These are phyloP conservation scores for Hippasteria phrygiana DNA, from an alignment of 53 echinoderm and acorn worm genomes.

Conservation along the genomic window DNA sequence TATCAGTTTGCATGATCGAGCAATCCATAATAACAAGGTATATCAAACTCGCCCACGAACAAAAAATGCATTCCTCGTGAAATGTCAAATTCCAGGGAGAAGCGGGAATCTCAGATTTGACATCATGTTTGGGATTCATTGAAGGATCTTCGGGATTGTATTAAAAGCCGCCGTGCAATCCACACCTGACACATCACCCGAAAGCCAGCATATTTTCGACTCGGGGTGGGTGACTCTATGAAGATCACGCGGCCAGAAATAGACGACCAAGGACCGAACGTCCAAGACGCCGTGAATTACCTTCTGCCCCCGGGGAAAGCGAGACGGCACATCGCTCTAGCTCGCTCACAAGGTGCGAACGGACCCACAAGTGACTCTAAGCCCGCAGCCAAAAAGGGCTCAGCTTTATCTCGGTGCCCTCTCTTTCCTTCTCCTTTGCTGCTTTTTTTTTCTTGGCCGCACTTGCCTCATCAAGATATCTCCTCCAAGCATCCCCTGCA, in stretches of 20 bases:
- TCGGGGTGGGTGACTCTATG: background rate
- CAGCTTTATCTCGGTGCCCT: no score
- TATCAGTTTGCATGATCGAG: background rate
- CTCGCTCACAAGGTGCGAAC: constrained; percentile 9
- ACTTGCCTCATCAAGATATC: constrained; percentile 26
- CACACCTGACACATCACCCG: background rate
- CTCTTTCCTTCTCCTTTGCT: background rate
- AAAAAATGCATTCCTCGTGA: no score
- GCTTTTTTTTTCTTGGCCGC: background rate
- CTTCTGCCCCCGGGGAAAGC: constrained; percentile 17
- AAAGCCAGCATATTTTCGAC: background rate
- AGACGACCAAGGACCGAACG: constrained; percentile 21
- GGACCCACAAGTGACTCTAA: constrained; percentile 40
- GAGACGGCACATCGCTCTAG: background rate
- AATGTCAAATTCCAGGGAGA: no score
- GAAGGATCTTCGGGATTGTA: no score
- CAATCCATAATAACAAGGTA: background rate
- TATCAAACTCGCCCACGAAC: no score
- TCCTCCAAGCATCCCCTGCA: constrained; percentile 31
- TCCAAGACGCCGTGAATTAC: constrained; percentile 4
- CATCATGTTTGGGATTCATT: no score
- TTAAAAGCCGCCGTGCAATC: background rate
- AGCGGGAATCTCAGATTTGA: no score
- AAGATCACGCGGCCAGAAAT: background rate
- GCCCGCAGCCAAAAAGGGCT: constrained; percentile 22